phyloP scores from a whole-genome alignment of 1,140 invertebrate species.

The Drosophila sturtevanti region DNA sequence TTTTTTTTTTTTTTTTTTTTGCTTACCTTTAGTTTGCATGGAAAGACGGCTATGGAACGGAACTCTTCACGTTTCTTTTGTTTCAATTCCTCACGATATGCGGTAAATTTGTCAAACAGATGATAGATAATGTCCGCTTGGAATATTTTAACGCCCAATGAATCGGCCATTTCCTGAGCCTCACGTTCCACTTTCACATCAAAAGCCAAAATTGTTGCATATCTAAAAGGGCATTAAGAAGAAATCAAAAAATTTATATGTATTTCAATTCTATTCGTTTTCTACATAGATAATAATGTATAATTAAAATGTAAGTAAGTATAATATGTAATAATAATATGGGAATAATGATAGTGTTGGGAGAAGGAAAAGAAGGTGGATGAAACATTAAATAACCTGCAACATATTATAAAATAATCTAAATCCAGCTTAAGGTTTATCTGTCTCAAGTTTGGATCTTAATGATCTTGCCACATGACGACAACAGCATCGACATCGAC shows the following conservation, averaged over 20 bases:
- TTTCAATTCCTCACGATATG: conserved; percentile 96
- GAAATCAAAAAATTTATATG: conserved; percentile 42
- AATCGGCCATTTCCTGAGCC: conserved; percentile 98
- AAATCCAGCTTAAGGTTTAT: conserved; percentile 28
- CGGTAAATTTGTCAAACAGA: conserved; percentile 98
- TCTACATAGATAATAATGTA: too few relatives aligned
- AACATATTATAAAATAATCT: conserved; percentile 7
- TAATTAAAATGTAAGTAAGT: conserved; percentile 56
- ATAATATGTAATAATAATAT: conserved; percentile 57
- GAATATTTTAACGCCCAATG: conserved; percentile 97
- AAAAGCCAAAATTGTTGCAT: conserved; percentile 99
- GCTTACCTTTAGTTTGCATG: conserved; percentile 95
- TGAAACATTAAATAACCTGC: too few relatives aligned
- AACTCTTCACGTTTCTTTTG: conserved; percentile 96
- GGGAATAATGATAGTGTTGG: conserved; percentile 53
- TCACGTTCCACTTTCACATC: conserved; percentile 99
- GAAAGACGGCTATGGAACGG: conserved; percentile 98
- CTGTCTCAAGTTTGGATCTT: conserved; percentile 35
- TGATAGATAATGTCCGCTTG: conserved; percentile 99
- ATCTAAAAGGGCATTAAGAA: conserved; percentile 84
- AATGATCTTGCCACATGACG: conserved; percentile 61
- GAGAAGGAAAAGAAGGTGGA: too few relatives aligned
- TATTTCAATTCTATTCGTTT: too few relatives aligned
- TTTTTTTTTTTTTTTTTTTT: neutral
- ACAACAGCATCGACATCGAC: too few relatives aligned